phyloP scores from a whole-genome alignment of 1,140 invertebrate species.

The Procambarus clarkii region DNA sequence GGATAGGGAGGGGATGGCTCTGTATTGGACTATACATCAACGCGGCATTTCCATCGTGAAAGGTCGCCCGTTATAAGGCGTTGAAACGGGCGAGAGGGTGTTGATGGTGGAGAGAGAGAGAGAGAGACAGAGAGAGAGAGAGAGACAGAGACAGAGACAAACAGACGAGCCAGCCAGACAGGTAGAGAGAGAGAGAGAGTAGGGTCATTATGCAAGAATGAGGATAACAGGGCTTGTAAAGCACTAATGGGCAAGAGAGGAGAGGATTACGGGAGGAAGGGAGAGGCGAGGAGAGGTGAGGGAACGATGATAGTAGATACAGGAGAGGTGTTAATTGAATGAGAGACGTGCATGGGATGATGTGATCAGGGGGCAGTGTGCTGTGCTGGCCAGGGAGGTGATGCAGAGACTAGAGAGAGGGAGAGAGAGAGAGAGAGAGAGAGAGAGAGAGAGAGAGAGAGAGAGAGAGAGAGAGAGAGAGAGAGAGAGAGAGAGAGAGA shows the following conservation, averaged over 20 bases:
- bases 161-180: neutral
- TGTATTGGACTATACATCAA: slow-evolving; percentile 51
- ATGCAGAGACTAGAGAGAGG: neutral
- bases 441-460: slow-evolving; percentile 15
- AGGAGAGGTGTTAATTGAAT: slow-evolving; percentile 28
- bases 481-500: neutral
- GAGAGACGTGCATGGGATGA: slow-evolving; percentile 52
- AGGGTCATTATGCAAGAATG: neutral
- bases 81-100: neutral
- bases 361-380: slow-evolving; percentile 12
- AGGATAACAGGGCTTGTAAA: neutral
- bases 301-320: neutral
- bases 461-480: slow-evolving; percentile 17
- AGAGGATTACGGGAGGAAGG: neutral
- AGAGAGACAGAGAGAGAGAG: slow-evolving; percentile 44
- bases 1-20: neutral
- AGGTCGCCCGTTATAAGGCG: slow-evolving; percentile 36
- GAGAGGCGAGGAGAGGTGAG: neutral
- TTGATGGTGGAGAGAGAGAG: neutral
- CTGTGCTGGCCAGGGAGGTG: slow-evolving; percentile 4
- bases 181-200: slow-evolving; percentile 11
- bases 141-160: slow-evolving; percentile 45
- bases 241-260: neutral
- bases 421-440: slow-evolving; percentile 14
- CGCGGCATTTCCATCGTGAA: slow-evolving; percentile 31